Percentiles rank a stretch among this genome's conserved stretches.
These are phyloP conservation scores for Seriola aureovittata DNA, from an alignment of 2,113 vertebrate genomes.

Conservation along the genomic window DNA sequence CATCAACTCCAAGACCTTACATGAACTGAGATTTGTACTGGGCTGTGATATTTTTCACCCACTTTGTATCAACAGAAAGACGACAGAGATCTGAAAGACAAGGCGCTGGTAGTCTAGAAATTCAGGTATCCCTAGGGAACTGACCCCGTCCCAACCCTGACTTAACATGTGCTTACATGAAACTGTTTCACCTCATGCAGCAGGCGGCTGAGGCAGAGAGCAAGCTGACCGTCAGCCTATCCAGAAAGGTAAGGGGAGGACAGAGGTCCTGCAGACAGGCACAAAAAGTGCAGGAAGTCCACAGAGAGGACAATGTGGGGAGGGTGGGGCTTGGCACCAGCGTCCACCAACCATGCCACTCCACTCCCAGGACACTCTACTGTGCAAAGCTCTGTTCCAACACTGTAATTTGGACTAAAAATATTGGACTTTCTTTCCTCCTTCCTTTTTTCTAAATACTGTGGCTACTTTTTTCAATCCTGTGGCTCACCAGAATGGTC, in stretches of 20 bases:
- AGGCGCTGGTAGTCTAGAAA: conserved; percentile 20
- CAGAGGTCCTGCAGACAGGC: conserved; percentile 70
- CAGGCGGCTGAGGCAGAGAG: conserved; percentile 51
- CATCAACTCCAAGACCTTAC: conserved; percentile 53
- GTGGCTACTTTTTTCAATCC: conserved; percentile 81
- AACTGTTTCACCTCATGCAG: conserved; percentile 56
- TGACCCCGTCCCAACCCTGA: conserved; percentile 60
- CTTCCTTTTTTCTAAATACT: conserved; percentile 85
- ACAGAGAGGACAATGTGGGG: conserved; percentile 80
- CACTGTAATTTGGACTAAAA: conserved; percentile 90
- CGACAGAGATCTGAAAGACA: conserved; percentile 31
- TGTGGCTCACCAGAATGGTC: conserved; percentile 86
- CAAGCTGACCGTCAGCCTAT: conserved; percentile 46
- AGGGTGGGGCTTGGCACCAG: conserved; percentile 85
- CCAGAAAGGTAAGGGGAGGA: conserved; percentile 59
- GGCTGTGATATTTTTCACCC: conserved; percentile 76
- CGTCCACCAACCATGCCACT: conserved; percentile 85
- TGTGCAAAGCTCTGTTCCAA: conserved; percentile 87
- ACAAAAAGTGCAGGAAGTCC: conserved; percentile 77
- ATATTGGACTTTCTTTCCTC: conserved; percentile 88
- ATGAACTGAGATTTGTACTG: conserved; percentile 66
- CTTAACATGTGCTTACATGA: conserved; percentile 42
- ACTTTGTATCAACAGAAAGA: conserved; percentile 65
- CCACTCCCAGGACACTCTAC: conserved; percentile 85
- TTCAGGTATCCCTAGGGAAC: conserved; percentile 27